phyloP scores from a whole-genome alignment of 2,797 vertebrate genomes.

The Sciurus vulgaris region DNA sequence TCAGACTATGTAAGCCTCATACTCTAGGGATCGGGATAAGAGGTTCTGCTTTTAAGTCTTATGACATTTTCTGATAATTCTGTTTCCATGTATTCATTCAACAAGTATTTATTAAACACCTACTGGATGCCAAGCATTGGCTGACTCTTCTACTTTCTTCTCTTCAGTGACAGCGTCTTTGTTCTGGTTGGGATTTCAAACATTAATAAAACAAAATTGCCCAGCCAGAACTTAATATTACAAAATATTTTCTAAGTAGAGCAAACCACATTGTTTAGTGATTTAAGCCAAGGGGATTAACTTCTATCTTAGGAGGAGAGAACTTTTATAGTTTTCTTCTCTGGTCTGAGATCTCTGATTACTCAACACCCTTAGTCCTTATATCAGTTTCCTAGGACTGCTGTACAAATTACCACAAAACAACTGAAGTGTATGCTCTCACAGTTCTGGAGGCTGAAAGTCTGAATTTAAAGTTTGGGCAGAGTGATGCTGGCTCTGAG shows the following conservation, averaged over 20 bases:
- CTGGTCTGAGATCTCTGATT: constrained; percentile 5
- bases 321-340: constrained; percentile 39
- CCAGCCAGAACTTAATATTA: constrained; percentile 61
- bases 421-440: neutral
- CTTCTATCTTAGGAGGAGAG: constrained; percentile 28
- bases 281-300: constrained; percentile 5
- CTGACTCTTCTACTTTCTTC: neutral
- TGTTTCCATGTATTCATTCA: constrained; percentile 16
- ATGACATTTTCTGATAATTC: constrained; percentile 6
- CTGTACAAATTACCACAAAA: neutral
- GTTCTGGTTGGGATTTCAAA: constrained; percentile 57
- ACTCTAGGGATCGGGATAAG: neutral
- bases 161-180: constrained; percentile 53
- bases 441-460: neutral
- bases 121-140: constrained; percentile 28
- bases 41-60: constrained; percentile 49
- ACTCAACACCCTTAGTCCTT: neutral
- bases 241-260: constrained; percentile 70
- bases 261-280: constrained; percentile 49
- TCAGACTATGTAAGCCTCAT: neutral
- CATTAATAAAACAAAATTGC: constrained; percentile 53
- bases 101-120: constrained; percentile 53
- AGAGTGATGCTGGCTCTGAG: neutral
- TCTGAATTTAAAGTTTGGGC: neutral
- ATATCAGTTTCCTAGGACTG: neutral